A percentile compares a stretch with the other conserved stretches of the same genome.
phyloP scores from a whole-genome alignment of 1,140 invertebrate species.

The Rhopalosiphum padi region DNA sequence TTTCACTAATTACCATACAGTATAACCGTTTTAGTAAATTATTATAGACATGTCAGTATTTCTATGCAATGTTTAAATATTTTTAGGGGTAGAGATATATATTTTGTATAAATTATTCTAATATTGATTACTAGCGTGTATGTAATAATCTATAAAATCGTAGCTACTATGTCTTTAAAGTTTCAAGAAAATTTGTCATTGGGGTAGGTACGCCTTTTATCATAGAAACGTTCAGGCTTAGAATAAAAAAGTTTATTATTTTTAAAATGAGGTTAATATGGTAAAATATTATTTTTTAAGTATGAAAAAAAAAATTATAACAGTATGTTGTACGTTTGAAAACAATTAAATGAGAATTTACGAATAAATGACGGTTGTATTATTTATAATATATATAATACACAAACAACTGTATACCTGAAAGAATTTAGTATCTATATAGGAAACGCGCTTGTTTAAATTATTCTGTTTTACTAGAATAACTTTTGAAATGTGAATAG shows the following conservation, averaged over 20 bases:
- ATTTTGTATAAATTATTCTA: neutral
- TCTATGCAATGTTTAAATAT: neutral
- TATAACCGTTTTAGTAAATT: neutral
- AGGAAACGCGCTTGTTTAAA: neutral
- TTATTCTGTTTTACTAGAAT: neutral
- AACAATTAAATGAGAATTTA: neutral
- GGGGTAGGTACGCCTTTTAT: neutral
- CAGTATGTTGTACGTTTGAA: neutral
- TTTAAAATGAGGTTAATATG: slow-evolving; percentile 11
- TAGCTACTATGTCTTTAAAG: neutral
- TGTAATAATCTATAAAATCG: neutral
- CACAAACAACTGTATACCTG: neutral
- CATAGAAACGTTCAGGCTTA: neutral
- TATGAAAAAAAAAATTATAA: neutral
- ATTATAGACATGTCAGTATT: neutral
- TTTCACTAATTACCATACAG: neutral
- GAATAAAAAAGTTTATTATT: neutral
- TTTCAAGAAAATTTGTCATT: neutral
- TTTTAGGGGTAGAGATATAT: neutral
- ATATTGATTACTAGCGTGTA: neutral
- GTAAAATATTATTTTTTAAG: neutral
- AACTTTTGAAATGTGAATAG: neutral
- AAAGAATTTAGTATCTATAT: neutral
- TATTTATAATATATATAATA: neutral
- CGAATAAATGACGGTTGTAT: neutral